Base-by-base conservation (phyloP, 2,113 vertebrate species). In the Stigmatopora argus region DNA sequence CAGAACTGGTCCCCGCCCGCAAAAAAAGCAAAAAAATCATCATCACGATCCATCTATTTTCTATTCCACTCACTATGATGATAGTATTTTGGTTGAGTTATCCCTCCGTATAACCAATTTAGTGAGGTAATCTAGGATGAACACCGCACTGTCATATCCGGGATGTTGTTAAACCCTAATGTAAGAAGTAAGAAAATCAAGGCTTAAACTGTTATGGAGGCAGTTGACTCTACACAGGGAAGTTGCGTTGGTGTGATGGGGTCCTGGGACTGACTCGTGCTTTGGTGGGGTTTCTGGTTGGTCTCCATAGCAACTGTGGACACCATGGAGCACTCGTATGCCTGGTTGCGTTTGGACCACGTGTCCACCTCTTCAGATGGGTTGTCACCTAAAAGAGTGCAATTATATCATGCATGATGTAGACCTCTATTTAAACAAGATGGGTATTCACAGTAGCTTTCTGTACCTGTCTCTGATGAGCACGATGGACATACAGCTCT, bases 401-500 rank as follows among this genome's bases (percentile, higher is more conserved):
- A 13, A 18, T 11, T 18, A 11, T 15, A 5, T 62, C 31, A 21
- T 7, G 12, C 21, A 17, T 53, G 14, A 51, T 63, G 21, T 12
- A 26, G 21, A 13, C 19, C 21, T 38, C 5, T 59, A 48, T 41
- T 1, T 13, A 23, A 5, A 11, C 38, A 14, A 35, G 63, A 56
- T 44, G 34, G 61, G 46, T 8, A 5, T n/a, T 26, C 13, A 1
- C 14, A 0, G 14, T 5, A 6, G 19, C n/a, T 45, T 38, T 1
- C n/a, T 15, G 17, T 71, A 94, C 93, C 90, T 49, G 76, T 72
- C 66, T 91, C 82, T 67, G 82, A 89, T 31, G 84, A 85, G 72
- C 80, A 87, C 44, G 86, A 80, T 21, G 80, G 84, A 73, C 75
- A 90, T 59, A 64, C 55, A 7, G 77, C 73, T 84, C 86, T 83